phyloP scores from a whole-genome alignment of 2,113 vertebrate species.

The Colaptes auratus region DNA sequence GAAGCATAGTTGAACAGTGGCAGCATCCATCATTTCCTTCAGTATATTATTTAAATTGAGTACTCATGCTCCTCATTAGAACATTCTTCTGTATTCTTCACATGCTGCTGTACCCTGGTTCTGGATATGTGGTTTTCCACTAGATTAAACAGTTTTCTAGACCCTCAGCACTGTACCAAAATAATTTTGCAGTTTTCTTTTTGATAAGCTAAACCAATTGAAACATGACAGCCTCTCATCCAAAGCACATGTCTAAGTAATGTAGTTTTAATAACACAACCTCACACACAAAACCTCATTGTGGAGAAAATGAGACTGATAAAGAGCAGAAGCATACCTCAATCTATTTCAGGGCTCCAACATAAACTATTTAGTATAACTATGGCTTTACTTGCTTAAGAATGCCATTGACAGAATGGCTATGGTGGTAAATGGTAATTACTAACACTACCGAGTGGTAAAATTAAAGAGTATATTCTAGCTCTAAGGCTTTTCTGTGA shows the following conservation, averaged over 20 bases:
- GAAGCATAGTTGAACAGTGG: rapidly evolving
- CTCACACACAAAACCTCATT: not conserved
- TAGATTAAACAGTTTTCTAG: not conserved
- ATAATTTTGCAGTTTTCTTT: not conserved
- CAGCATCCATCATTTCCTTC: not conserved
- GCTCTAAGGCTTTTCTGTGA: not conserved
- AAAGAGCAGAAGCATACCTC: not conserved
- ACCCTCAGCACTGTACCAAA: not conserved
- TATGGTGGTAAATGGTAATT: not conserved
- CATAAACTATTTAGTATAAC: not conserved
- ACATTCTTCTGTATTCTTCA: not conserved
- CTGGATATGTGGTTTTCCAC: not conserved
- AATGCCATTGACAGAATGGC: not conserved
- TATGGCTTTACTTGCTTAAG: not conserved
- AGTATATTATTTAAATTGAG: not conserved
- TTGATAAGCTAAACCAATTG: not conserved
- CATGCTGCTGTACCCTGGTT: not conserved
- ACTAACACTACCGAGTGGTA: not conserved
- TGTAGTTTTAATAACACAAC: not conserved
- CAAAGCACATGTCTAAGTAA: not conserved
- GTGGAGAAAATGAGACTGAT: not conserved
- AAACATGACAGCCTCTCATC: not conserved
- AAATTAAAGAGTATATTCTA: not conserved
- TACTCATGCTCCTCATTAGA: not conserved
- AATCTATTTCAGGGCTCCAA: not conserved